Base-by-base conservation (phyloP, 2,797 vertebrate species). In the Xiphophorus birchmanni region DNA sequence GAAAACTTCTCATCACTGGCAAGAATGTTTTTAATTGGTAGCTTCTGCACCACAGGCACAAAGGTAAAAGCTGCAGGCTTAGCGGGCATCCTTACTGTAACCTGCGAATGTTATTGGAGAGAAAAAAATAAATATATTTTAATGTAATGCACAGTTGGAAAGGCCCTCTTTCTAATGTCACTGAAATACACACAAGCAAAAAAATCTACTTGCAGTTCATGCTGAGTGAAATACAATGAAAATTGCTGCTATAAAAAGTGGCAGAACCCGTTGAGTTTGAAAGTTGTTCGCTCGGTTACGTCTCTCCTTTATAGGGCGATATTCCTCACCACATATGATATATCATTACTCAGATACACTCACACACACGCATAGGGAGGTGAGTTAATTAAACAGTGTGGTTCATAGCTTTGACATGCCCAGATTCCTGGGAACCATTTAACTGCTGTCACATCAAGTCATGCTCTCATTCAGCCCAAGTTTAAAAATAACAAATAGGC, bases 1-100 rank as follows among this genome's bases (percentile, higher is more conserved):
- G 40, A 83, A 74, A 80, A 81, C 80, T 45, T 82, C 72, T 77
- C 80, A 37, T 74, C 81, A 42, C 79, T 80, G 32, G 65, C 74
- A 44, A 93, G n/a, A 48, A 82, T 35, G 67, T 83, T 91, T 90
- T 96, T 94, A 82, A 89, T 90, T 77, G 97, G 97, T 85, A 98
- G 94, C 87, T 60, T 94, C 94, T 96, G 93, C 85, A 97, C 76
- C 80, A 93, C 91, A 26, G 97, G 97, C 76, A 98, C 77, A 67
- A 98, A 98, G 3, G 96, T 97, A 94, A 98, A 97, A 73, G 88
- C 82, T 85, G 94, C 44, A 79, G 95, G 87, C 85, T 94, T 95
- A 29, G 93, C 85, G 86, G 92, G 88, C 81, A 92, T 95, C 85
- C 93, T 95, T 86, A 90, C 82, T 75, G 87, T 91, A 85, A 95